Conservation (phyloP, 2,113 vertebrate genomes). For the Phaethornis superciliosus region DNA sequence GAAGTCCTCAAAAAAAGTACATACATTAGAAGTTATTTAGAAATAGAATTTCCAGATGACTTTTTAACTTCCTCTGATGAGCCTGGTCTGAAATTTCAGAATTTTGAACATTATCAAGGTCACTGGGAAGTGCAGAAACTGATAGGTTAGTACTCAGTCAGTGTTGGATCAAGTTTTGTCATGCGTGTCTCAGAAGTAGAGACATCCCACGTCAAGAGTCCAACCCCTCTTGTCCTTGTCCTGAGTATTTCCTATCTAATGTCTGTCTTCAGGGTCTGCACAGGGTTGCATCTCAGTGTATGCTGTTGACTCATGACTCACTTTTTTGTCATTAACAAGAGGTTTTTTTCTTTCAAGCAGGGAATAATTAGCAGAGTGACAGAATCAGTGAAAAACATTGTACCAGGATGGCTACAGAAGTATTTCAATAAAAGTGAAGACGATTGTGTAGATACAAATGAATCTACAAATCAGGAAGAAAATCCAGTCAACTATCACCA, state of each 20-base stretch:
- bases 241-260: background rate
- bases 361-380: conserved; percentile 94
- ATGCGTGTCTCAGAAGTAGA: fast-evolving
- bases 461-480: conserved; percentile 66
- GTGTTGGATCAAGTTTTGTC: background rate
- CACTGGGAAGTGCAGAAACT: background rate
- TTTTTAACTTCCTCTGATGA: background rate
- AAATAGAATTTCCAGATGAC: background rate
- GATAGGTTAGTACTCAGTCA: background rate
- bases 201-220: background rate
- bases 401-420: conserved; percentile 93
- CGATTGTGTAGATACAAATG: conserved; percentile 66
- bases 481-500: conserved; percentile 73
- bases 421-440: conserved; percentile 91
- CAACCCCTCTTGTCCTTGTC: background rate
- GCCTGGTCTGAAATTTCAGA: background rate
- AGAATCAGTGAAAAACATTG: conserved; percentile 95
- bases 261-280: background rate
- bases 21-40: background rate
- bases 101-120: background rate
- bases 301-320: background rate
- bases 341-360: conserved; percentile 67
- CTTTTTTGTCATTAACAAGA: background rate
- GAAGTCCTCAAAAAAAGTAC: background rate
- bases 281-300: background rate